Base-by-base conservation (phyloP, 1,140 invertebrate genomes). In the Drosophila guanche region DNA sequence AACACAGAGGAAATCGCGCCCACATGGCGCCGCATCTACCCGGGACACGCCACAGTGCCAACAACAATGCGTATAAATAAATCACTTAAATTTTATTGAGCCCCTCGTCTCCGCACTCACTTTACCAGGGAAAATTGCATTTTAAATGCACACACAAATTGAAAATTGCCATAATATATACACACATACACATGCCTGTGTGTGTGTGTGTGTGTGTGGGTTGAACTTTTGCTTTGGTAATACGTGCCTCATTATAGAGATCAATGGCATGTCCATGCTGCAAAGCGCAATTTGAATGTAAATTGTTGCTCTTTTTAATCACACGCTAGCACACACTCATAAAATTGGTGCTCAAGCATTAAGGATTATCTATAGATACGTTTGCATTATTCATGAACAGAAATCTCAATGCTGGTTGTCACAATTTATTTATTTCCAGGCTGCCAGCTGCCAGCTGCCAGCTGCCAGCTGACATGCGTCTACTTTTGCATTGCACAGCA, bases 71-170 rank as follows among this genome's bases (percentile, higher is more conserved):
- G 43, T 54, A 80, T 74, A 86, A 85, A 85, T 85, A 85, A 85
- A 85, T 85, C 81, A 86, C 68, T 80, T 86, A 58, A 63, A 72
- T 84, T 76, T 65, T 52, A 84, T 85, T 67, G 66, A 79, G 65
- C 79, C 45, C 79, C 45, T 52, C 55, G 43, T 12, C 27, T 45
- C 52, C 50, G n/a, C 58, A 40, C 40, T 33, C 51, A 43, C 50
- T 40, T 25, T 67, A 47, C 23, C 62, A 12, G 33, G 10, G 7
- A 37, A 37, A 37, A 37, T 37, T 37, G 33, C 33, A 37, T 37
- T 37, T 37, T 37, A 37, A 37, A 37, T 37, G 7, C 40, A 23
- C 1, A 20, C 29, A 33, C 27, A 43, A 71, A 71, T 22, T 41
- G 61, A 57, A 85, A 85, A 85, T 86, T 85, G 73, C 63, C 55